phyloP scores from a whole-genome alignment of 2,888 invertebrate species.

The Drosophila borealis region DNA sequence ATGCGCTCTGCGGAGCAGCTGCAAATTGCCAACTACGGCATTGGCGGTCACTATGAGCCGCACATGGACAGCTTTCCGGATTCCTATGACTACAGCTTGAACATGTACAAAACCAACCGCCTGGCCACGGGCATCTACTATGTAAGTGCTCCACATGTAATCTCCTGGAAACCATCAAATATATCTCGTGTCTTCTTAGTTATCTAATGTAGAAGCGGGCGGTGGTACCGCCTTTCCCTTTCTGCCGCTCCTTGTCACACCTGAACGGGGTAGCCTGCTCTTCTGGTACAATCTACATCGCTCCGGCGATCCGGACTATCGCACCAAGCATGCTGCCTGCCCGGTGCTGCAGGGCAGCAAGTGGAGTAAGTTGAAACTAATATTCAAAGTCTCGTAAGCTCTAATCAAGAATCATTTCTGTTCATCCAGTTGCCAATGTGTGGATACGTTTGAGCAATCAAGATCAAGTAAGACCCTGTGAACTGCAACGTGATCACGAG shows the following conservation, averaged over 20 bases:
- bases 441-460: conserved; percentile 94
- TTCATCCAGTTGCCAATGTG: conserved; percentile 90
- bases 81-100: conserved; percentile 37
- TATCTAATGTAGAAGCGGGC: conserved; percentile 98
- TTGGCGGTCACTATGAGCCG: conserved; percentile 89
- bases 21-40: conserved; percentile 89
- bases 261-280: conserved; percentile 89
- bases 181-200: conserved; percentile 86
- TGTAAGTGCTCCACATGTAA: conserved; percentile 88
- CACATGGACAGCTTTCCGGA: conserved; percentile 86
- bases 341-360: conserved; percentile 82
- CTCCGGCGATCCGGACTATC: conserved; percentile 76
- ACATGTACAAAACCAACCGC: conserved; percentile 90
- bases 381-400: not conserved
- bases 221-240: conserved; percentile 98
- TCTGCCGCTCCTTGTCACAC: conserved; percentile 93
- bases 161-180: not conserved
- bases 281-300: conserved; percentile 82
- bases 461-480: conserved; percentile 88
- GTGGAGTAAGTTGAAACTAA: conserved; percentile 66
- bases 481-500: conserved; percentile 70
- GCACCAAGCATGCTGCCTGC: conserved; percentile 82
- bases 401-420: not conserved
- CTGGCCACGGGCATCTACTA: conserved; percentile 98
- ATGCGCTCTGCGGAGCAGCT: conserved; percentile 87